Base-by-base conservation (phyloP, 2,888 invertebrate genomes). In the Omphaloscelis lunosa region DNA sequence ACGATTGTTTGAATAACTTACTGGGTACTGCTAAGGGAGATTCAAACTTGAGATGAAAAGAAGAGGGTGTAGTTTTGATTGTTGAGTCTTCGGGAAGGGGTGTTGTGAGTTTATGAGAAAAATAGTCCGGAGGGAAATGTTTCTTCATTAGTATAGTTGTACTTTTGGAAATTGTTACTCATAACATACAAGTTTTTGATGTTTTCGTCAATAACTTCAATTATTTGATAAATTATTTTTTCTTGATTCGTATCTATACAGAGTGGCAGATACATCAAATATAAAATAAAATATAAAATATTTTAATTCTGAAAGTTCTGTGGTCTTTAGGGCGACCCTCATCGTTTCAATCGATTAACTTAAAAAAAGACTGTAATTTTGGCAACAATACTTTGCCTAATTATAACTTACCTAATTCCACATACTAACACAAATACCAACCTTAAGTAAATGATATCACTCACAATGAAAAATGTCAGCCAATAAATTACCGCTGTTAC, bases 401-500 rank as follows among this genome's bases (percentile, higher is more conserved):
- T 58, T 51, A 29, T 8, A 58, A 41, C 15, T 61, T 15, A 63
- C 51, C 1, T n/a, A 65, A 23, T n/a, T 58, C 48, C 7, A 51
- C n/a, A 56, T 20, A 61, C 1, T 20, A 29, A 62, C 29, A 72
- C 27, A 77, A 75, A 79, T 74, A 77, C 72, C 73, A 75, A 69
- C 39, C 59, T 67, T 65, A 79, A 79, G 72, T 83, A 79, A 83
- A 86, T 82, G 75, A 87, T 68, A 75, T 83, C 75, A 79, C 61
- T 75, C 82, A 67, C 56, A 65, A n/a, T 80, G 80, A 85, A 83
- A 84, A 83, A 88, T 77, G 27, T 61, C n/a, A 66, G 45, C 73
- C 71, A 81, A 88, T 88, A 86, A 88, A 88, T 88, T 79, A 88
- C 83, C 66, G 39, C 72, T 66, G 73, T 84, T 80, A 84, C 80